Base-by-base conservation (phyloP, 64 coral and sea anemone species). In the Anthopleura sola region DNA sequence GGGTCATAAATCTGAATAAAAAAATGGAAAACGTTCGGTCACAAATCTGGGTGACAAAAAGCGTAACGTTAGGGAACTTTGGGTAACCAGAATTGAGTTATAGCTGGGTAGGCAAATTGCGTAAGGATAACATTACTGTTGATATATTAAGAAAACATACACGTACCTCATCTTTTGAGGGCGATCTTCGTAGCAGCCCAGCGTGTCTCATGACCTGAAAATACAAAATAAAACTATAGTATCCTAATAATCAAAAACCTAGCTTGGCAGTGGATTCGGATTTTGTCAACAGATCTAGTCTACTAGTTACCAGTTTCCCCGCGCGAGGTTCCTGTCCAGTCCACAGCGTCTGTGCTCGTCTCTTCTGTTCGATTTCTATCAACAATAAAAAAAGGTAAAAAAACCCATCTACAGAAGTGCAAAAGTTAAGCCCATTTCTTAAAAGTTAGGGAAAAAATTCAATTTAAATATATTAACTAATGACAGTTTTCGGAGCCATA, bases 241-340 rank as follows among this genome's bases (percentile, higher is more conserved):
- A 0, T 24, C 10, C 2, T 12, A 58, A 58, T 7, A 58, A 2
- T 6, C 15, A 3, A 48, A 48, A 48, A 48, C 4, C 46, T 5
- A 48, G 3, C 39, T 40, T 40, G 39, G 39, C 39, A 40, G 39
- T 40, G 39, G 39, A 40, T 40, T 40, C 39, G 6, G 39, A 40
- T 40, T 40, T 40, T 40, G 39, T 40, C 39, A 40, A 40, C 46
- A 51, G 12, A 11, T 51, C 49, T 51, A 51, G 39, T 62, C 17
- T 62, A n/a, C 21, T 62, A 62, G 0, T 33, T 84, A 95, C 94
- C 78, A 88, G 84, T 92, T 92, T 95, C 55, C 94, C 94, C 12
- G 94, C 94, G 32, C 88, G 68, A 3, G 94, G 90, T 48, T 96
- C 94, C 55, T 92, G 94, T 38, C 79, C 91, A 36, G 83, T 54